Percentiles rank a stretch among this genome's conserved stretches.
Conservation (phyloP, 2,888 invertebrate species). For the Gerris lacustris region DNA sequence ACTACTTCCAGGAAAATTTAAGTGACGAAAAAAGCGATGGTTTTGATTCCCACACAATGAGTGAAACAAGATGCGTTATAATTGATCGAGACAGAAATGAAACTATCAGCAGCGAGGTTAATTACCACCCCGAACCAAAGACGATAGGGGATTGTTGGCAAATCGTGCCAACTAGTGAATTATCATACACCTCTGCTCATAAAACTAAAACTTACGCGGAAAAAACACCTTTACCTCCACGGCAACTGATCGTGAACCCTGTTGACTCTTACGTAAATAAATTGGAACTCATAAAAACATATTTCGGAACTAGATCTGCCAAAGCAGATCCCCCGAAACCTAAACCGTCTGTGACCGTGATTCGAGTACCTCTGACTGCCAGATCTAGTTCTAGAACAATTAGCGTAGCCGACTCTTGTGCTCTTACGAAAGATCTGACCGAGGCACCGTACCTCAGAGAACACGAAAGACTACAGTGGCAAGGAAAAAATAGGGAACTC, state of each 20-base stretch:
- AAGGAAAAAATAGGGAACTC: slow-evolving; percentile 2
- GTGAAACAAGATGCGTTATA: background rate
- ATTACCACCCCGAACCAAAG: background rate
- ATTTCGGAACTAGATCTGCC: background rate
- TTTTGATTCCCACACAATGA: too few relatives aligned
- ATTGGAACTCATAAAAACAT: background rate
- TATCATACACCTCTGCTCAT: too few relatives aligned
- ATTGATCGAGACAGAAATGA: background rate
- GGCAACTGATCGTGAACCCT: background rate
- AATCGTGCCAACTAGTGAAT: too few relatives aligned
- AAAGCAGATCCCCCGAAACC: background rate
- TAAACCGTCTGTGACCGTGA: background rate
- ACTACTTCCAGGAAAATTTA: background rate
- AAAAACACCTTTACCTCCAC: background rate
- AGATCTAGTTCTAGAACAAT: background rate
- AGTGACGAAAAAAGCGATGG: too few relatives aligned
- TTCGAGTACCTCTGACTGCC: background rate
- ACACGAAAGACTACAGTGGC: slow-evolving; percentile 4
- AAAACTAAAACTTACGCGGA: background rate
- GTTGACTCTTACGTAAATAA: background rate
- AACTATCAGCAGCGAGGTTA: background rate
- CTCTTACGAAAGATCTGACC: background rate
- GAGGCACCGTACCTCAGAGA: background rate
- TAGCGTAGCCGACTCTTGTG: background rate
- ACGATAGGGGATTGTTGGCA: background rate